phyloP scores from a whole-genome alignment of 2,797 vertebrate species.

The Chaetophractus vellerosus region DNA sequence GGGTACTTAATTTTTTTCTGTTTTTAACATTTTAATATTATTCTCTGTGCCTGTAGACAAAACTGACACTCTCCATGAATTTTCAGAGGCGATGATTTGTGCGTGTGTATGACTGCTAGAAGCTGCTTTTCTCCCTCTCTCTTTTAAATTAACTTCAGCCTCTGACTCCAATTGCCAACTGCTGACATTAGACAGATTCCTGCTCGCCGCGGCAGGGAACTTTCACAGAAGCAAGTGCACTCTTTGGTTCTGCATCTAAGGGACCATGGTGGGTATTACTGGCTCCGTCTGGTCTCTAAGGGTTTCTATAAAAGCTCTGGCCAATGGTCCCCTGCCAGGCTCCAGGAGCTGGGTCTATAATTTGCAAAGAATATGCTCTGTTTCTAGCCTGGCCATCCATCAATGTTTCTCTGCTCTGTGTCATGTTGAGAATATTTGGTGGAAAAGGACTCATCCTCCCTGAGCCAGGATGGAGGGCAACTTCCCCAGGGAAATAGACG shows the following conservation, averaged over 20 bases:
- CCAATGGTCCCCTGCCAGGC: not conserved
- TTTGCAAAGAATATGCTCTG: not conserved
- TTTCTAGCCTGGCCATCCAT: not conserved
- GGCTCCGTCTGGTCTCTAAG: not conserved
- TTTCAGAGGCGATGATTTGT: not conserved
- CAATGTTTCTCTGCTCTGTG: not conserved
- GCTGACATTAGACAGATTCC: not conserved
- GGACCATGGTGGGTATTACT: too few species aligned
- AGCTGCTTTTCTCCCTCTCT: not conserved
- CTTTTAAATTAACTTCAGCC: not conserved
- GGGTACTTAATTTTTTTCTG: not conserved
- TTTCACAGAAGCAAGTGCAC: not conserved
- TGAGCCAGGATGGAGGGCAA: not conserved
- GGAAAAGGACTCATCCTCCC: not conserved
- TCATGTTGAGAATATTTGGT: not conserved
- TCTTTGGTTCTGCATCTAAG: not conserved
- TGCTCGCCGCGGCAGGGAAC: not conserved
- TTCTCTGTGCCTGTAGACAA: not conserved
- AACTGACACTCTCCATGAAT: conserved; percentile 46
- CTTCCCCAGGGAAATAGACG: not conserved
- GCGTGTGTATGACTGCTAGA: not conserved
- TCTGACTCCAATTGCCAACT: not conserved
- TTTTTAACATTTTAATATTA: not conserved
- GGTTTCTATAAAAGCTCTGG: conserved; percentile 4
- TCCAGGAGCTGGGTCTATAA: not conserved